Evolutionary conservation across 2,797 vertebrate species (phyloP).

Genomic region (Aselliscus stoliczkanus): DNA sequence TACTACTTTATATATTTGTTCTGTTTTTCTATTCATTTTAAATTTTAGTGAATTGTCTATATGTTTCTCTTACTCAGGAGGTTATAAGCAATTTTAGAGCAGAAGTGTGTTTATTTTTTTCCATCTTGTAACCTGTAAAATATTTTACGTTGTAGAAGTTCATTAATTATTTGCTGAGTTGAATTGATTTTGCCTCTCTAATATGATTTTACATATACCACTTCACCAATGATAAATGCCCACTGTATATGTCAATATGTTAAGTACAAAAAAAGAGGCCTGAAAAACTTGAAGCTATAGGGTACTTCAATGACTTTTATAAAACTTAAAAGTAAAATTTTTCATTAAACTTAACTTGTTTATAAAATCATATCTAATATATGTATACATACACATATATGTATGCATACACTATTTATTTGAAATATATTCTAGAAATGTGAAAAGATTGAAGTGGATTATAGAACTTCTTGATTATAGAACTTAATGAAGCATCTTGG

Average conservation of each 20-base stretch:
- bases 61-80: conserved; percentile 13
- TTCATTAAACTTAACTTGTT: not conserved
- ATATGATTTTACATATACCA: conserved; percentile 34
- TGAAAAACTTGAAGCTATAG: not conserved
- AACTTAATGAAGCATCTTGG: not conserved
- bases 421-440: not conserved
- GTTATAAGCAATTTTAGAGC: conserved; percentile 16
- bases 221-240: conserved; percentile 21
- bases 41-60: conserved; percentile 1
- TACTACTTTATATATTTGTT: not conserved
- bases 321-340: conserved; percentile 43
- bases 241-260: not conserved
- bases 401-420: not conserved
- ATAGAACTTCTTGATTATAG: too few relatives aligned
- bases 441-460: not conserved
- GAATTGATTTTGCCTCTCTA: conserved; percentile 45
- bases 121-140: conserved; percentile 42
- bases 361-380: not conserved
- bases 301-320: conserved; percentile 8
- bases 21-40: not conserved
- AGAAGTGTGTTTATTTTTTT: conserved; percentile 31
- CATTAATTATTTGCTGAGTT: conserved; percentile 55
- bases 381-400: not conserved
- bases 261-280: not conserved
- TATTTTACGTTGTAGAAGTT: conserved; percentile 15